phyloP scores from a whole-genome alignment of 2,797 vertebrate species.

The Enteromius treurensis region DNA sequence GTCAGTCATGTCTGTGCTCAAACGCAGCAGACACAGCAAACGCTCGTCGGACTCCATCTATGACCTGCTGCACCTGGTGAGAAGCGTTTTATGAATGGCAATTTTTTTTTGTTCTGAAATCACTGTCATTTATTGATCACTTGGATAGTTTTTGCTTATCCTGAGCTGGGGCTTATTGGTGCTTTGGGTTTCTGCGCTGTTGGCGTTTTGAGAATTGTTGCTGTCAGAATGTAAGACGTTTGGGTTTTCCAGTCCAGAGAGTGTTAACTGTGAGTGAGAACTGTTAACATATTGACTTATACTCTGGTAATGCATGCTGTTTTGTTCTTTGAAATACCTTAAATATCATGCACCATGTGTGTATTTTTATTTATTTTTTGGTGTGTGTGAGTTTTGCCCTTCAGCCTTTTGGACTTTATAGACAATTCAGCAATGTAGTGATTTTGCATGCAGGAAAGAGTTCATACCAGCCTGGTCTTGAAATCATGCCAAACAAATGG shows the following conservation, averaged over 20 bases:
- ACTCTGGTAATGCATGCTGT: not conserved
- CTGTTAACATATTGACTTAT: not conserved
- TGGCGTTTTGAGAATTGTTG: not conserved
- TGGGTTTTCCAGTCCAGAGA: not conserved
- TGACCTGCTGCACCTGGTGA: conserved; percentile 85
- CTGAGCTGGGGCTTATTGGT: not conserved
- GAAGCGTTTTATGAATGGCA: conserved; percentile 35
- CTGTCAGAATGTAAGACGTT: not conserved
- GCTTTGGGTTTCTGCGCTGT: not conserved
- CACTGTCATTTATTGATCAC: not conserved
- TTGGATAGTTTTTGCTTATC: not conserved
- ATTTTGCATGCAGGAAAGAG: not conserved
- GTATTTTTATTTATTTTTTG: too few species aligned
- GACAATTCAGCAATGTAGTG: not conserved
- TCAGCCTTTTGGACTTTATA: not conserved
- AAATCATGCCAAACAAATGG: not conserved
- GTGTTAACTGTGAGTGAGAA: too few species aligned
- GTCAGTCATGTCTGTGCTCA: conserved; percentile 83
- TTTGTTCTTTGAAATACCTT: not conserved
- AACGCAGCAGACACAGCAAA: conserved; percentile 83
- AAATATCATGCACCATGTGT: not conserved
- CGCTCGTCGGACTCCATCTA: conserved; percentile 83
- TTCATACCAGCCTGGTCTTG: not conserved
- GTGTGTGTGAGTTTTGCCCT: not conserved
- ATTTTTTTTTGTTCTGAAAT: not conserved